phyloP scores from a whole-genome alignment of 1,140 invertebrate genomes.

The Antheraea pernyi region DNA sequence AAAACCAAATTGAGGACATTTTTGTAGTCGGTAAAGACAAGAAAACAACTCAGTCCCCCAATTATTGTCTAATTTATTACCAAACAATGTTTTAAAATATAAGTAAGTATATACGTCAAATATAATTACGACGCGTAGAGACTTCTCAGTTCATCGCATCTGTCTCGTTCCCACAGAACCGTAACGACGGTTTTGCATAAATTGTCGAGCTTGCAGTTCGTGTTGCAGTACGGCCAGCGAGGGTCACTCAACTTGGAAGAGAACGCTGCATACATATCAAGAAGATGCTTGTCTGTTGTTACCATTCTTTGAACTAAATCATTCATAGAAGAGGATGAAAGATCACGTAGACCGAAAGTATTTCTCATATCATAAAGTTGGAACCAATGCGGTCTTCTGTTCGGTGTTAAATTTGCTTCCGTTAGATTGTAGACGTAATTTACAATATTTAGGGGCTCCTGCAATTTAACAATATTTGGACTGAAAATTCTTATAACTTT shows the following conservation, averaged over 20 bases:
- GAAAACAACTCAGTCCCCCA: too few relatives aligned
- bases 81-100: too few relatives aligned
- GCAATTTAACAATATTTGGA: not conserved
- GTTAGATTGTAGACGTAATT: slow-evolving; percentile 90
- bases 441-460: slow-evolving; percentile 51
- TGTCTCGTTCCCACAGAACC: slow-evolving; percentile 74
- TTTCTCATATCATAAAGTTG: slow-evolving; percentile 85
- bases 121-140: slow-evolving; percentile 24
- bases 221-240: slow-evolving; percentile 76
- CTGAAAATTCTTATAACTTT: not conserved
- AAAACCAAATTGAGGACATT: too few relatives aligned
- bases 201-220: slow-evolving; percentile 79
- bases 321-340: slow-evolving; percentile 73
- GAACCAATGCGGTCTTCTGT: slow-evolving; percentile 81
- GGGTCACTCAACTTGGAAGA: slow-evolving; percentile 80
- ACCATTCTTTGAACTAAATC: slow-evolving; percentile 78
- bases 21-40: too few relatives aligned
- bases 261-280: slow-evolving; percentile 75
- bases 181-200: slow-evolving; percentile 81
- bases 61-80: too few relatives aligned
- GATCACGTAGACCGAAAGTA: slow-evolving; percentile 79
- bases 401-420: slow-evolving; percentile 83
- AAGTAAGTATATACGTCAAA: not conserved
- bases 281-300: slow-evolving; percentile 42
- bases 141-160: slow-evolving; percentile 77